phyloP scores from a whole-genome alignment of 2,888 invertebrate genomes.

The Chironomus tentans region DNA sequence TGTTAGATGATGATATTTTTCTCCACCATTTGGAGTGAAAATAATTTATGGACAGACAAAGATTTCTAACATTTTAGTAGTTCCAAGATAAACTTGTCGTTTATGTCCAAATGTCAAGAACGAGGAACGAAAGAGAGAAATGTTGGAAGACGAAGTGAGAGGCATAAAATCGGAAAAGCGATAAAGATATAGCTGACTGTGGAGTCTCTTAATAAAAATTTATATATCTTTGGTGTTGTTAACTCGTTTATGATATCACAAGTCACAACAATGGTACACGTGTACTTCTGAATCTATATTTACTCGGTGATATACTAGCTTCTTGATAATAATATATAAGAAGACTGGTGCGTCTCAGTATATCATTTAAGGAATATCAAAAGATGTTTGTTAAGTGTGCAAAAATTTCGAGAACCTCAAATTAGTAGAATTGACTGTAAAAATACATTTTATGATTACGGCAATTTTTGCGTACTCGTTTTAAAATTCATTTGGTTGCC shows the following conservation, averaged over 20 bases:
- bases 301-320: no score
- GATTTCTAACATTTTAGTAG: no score
- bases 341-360: no score
- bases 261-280: neutral
- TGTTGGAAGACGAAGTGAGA: neutral
- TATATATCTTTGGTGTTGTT: neutral
- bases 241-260: neutral
- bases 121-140: neutral
- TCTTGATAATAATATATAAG: no score
- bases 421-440: no score
- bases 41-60: conserved; percentile 13
- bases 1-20: neutral
- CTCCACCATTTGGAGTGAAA: neutral
- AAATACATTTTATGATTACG: no score
- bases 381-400: no score
- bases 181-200: neutral
- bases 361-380: no score
- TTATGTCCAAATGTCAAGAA: neutral
- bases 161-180: neutral
- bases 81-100: neutral
- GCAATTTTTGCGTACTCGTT: no score
- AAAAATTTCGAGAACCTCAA: no score
- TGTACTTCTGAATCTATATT: no score
- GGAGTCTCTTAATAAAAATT: neutral
- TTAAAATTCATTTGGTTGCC: no score